phyloP scores from a whole-genome alignment of 2,888 invertebrate species.

The Ptychoptera albimana region DNA sequence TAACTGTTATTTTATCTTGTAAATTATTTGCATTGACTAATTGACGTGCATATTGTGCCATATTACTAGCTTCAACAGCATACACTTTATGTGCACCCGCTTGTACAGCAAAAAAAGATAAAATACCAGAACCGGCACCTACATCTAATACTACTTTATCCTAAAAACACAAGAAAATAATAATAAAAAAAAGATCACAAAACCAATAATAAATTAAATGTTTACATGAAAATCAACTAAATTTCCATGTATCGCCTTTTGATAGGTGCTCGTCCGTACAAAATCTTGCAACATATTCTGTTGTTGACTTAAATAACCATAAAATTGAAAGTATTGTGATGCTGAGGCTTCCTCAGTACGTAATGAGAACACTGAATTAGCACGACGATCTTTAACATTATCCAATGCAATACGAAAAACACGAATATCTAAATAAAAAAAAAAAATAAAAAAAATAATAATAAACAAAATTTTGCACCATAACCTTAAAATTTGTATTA shows the following conservation, averaged over 20 bases:
- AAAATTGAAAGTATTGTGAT: conserved; percentile 98
- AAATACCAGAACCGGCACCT: conserved; percentile 95
- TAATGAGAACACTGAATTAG: conserved; percentile 77
- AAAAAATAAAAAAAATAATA: no score
- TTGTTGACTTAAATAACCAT: conserved; percentile 96
- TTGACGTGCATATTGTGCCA: conserved; percentile 91
- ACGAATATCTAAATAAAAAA: no score
- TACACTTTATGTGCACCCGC: conserved; percentile 94
- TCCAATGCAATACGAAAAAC: no score
- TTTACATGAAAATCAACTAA: conserved; percentile 65
- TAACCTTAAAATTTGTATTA: no score
- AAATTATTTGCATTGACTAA: conserved; percentile 82
- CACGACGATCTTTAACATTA: conserved; percentile 21
- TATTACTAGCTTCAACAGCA: conserved; percentile 98
- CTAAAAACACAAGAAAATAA: conserved; percentile 37
- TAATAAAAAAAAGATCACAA: neutral
- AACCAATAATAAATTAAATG: conserved; percentile 2
- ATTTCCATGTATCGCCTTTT: conserved; percentile 89
- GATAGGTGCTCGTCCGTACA: conserved; percentile 95
- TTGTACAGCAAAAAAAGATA: conserved; percentile 96
- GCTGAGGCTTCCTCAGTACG: conserved; percentile 97
- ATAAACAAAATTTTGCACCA: no score
- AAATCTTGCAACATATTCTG: conserved; percentile 99
- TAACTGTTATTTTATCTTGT: conserved; percentile 73
- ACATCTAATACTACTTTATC: conserved; percentile 92